Evolutionary conservation across 2,888 invertebrate species (phyloP).

Genomic region (Hydriomena furcata): DNA sequence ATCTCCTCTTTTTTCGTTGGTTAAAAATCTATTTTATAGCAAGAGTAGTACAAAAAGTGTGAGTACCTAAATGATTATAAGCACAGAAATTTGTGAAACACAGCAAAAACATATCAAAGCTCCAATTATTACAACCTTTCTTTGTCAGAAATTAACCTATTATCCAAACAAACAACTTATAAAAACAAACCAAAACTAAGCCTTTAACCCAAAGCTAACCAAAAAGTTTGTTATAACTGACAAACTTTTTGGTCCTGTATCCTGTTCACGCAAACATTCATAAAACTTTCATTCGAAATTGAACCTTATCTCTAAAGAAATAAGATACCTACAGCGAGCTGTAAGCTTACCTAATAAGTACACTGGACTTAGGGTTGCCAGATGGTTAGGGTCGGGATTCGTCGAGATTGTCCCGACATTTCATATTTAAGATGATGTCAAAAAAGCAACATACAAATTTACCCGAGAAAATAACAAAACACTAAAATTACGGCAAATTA

Average conservation of each 20-base stretch:
- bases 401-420: too few relatives aligned
- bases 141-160: constrained; percentile 10
- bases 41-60: too few relatives aligned
- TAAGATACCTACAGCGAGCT: not conserved
- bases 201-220: constrained; percentile 1
- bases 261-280: not conserved
- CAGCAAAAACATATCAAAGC: constrained; percentile 3
- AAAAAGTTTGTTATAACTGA: constrained; percentile 6
- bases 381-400: too few relatives aligned
- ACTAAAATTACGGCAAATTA: too few relatives aligned
- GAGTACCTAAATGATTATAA: too few relatives aligned
- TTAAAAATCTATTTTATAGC: too few relatives aligned
- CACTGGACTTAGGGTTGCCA: too few relatives aligned
- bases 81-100: not conserved
- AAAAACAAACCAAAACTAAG: constrained; percentile 8
- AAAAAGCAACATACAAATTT: too few relatives aligned
- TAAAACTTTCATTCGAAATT: not conserved
- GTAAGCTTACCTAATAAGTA: too few relatives aligned
- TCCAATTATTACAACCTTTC: constrained; percentile 17
- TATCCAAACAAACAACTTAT: constrained; percentile 9
- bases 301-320: not conserved
- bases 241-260: constrained; percentile 4
- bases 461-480: too few relatives aligned
- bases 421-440: too few relatives aligned
- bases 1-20: too few relatives aligned